Conservation (phyloP, 2,888 invertebrate species). For the Drosophila cognata region DNA sequence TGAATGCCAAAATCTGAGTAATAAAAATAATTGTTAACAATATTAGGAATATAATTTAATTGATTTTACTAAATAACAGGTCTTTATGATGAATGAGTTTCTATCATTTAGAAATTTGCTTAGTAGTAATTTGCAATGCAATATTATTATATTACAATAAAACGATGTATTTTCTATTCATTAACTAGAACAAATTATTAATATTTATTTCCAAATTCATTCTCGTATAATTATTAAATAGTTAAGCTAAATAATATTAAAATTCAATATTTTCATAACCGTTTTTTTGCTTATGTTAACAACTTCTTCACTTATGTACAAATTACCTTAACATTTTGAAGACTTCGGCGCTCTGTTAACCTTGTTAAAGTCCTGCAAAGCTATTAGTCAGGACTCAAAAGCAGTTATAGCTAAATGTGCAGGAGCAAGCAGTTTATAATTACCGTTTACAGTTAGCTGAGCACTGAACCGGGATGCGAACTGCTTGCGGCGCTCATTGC, state of each 20-base stretch:
- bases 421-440: background rate
- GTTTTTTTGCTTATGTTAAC: background rate
- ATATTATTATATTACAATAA: background rate
- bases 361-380: background rate
- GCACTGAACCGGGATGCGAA: background rate
- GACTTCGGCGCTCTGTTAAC: background rate
- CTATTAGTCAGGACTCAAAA: conserved; percentile 18
- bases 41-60: background rate
- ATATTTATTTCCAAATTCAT: background rate
- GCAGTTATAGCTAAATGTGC: no score
- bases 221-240: background rate
- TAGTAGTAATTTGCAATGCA: background rate
- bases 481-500: conserved; percentile 8
- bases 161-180: background rate
- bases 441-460: background rate
- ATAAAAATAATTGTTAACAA: background rate
- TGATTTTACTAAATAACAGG: background rate
- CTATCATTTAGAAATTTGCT: background rate
- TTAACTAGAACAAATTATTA: background rate
- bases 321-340: background rate
- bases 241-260: background rate
- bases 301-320: background rate
- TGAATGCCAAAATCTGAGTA: background rate
- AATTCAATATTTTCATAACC: background rate
- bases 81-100: background rate